Evolutionary conservation across 2,888 invertebrate genomes (phyloP), one percentile per base, ranked within the genome.

Genomic region (Eupithecia dodoneata): DNA sequence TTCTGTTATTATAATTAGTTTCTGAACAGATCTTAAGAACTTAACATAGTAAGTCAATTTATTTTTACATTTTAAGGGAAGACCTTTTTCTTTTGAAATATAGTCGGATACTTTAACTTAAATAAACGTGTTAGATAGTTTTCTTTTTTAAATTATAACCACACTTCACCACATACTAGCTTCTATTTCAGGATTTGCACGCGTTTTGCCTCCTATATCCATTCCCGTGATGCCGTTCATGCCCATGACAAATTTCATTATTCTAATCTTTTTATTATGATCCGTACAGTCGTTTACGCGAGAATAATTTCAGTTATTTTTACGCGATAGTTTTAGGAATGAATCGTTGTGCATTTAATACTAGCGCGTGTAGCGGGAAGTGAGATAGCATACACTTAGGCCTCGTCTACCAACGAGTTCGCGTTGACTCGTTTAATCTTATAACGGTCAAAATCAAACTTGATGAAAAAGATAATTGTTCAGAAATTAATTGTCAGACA

Each of bases 1-100:
- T 82, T 76, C 79, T 76, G 78, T 82, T 81, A 85, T 83, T 83
- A 83, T 72, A 55, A 76, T 72, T 75, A 73, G 70, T 70, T 70
- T 70, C 9, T 70, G 47, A 30, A 70, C 4, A 13, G 7, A 47
- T 30, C 70, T 70, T 47, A 12, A 47, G 18, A 30, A 15, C 42
- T 66, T 66, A 18, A 66, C 66, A 41, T 42, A 66, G 42, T 66
- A 63, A 63, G 63, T 63, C 63, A 63, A 63, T 63, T 63, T 12
- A 30, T 63, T 30, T 63, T 30, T 3, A 59, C 18, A 30, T 12
- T 30, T 63, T 30, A 63, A 10, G 9, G 9, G 10, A 4, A 3
- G 18, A 30, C 30, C 30, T 30, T 30, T 30, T 63, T 63, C 63
- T 18, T 59, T 59, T 18, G n/a, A n/a, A 18, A 18, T 15, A 55